Percentiles rank a stretch among this genome's conserved stretches.
Evolutionary conservation across 2,113 vertebrate species (phyloP).

Genomic region (Xenopus borealis): DNA sequence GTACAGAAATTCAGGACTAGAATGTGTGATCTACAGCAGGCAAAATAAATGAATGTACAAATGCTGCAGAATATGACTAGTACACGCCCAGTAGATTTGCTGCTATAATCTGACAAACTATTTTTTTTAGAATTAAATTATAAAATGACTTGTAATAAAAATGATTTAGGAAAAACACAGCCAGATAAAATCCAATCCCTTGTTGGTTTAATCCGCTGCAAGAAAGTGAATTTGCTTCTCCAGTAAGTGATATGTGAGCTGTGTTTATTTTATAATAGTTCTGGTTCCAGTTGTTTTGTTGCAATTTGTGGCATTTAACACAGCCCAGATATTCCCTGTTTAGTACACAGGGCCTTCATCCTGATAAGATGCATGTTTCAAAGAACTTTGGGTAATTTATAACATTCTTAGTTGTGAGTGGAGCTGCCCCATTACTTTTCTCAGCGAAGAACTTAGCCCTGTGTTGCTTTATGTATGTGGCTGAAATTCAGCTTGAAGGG

Average conservation of each 20-base stretch:
- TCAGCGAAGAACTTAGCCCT: slow-evolving; percentile 67
- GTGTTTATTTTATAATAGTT: slow-evolving; percentile 63
- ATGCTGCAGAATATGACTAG: too few relatives aligned
- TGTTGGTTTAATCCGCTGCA: too few relatives aligned
- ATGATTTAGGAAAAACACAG: too few relatives aligned
- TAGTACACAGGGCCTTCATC: slow-evolving; percentile 70
- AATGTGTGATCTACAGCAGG: too few relatives aligned
- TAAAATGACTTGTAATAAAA: too few relatives aligned
- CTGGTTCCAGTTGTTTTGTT: slow-evolving; percentile 71
- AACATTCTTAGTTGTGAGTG: slow-evolving; percentile 63
- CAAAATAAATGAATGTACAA: too few relatives aligned
- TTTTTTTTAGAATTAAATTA: too few relatives aligned
- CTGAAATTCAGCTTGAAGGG: slow-evolving; percentile 87
- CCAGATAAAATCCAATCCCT: too few relatives aligned
- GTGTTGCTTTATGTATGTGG: slow-evolving; percentile 86
- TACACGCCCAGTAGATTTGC: too few relatives aligned
- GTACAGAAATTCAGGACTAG: too few relatives aligned
- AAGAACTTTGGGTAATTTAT: slow-evolving; percentile 56
- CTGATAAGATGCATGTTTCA: slow-evolving; percentile 74
- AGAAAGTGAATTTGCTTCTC: slow-evolving; percentile 31
- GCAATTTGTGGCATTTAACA: slow-evolving; percentile 76
- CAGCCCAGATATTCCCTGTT: slow-evolving; percentile 63
- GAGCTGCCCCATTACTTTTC: slow-evolving; percentile 62
- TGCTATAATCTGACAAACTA: too few relatives aligned
- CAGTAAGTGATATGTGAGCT: slow-evolving; percentile 53